Evolutionary conservation across 2,888 invertebrate genomes (phyloP).

Genomic region (Erannis defoliaria): DNA sequence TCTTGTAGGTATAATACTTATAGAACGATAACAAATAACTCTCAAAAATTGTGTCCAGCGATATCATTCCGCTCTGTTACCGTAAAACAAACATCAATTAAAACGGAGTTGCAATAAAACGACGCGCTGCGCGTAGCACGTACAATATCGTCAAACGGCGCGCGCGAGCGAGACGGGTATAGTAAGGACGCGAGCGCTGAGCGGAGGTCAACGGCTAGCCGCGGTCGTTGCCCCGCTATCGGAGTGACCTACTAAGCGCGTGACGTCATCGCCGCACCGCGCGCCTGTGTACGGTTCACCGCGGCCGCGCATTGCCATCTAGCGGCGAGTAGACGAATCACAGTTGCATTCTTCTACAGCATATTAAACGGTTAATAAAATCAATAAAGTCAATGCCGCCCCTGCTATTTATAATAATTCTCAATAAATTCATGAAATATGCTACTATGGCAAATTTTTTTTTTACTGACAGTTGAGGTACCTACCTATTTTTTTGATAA

Average conservation of each 20-base stretch:
- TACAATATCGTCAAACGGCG: slow-evolving; percentile 73
- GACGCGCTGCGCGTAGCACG: slow-evolving; percentile 67
- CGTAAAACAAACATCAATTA: slow-evolving; percentile 63
- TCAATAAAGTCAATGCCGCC: slow-evolving; percentile 40
- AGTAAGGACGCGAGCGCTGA: slow-evolving; percentile 80
- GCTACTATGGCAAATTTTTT: too few species aligned
- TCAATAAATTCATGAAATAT: too few species aligned
- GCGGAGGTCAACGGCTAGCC: slow-evolving; percentile 87
- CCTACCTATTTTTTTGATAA: too few species aligned
- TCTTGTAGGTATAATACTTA: too few species aligned
- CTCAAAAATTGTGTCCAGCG: slow-evolving; percentile 40
- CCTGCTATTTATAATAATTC: too few species aligned
- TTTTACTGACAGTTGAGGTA: too few species aligned
- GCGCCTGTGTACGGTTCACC: slow-evolving; percentile 71
- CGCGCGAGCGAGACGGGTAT: slow-evolving; percentile 71
- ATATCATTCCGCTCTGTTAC: slow-evolving; percentile 53
- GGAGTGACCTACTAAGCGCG: slow-evolving; percentile 87
- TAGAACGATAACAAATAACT: neutral
- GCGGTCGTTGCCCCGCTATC: slow-evolving; percentile 87
- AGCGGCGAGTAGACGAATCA: slow-evolving; percentile 68
- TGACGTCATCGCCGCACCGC: slow-evolving; percentile 85
- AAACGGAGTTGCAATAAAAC: slow-evolving; percentile 64
- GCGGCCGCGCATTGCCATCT: slow-evolving; percentile 77
- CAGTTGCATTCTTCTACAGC: slow-evolving; percentile 40
- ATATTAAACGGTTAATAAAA: slow-evolving; percentile 42